A percentile compares a stretch with the other conserved stretches of the same genome.
These are phyloP conservation scores for Drosophila orena DNA, from an alignment of 1,140 invertebrate genomes.

Conservation along the genomic window DNA sequence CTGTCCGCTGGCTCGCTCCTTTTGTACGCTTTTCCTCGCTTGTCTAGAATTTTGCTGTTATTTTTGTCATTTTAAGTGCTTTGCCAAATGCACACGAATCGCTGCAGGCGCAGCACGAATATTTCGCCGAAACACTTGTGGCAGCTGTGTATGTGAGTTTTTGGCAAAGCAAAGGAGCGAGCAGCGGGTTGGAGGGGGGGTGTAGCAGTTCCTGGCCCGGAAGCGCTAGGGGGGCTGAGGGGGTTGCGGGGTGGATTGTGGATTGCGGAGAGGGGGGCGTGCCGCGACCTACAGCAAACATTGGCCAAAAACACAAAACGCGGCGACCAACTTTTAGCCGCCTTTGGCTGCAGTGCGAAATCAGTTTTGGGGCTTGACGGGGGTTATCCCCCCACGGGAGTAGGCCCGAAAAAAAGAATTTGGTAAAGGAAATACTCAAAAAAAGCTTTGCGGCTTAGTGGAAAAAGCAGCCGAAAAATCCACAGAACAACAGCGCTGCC, in stretches of 20 bases:
- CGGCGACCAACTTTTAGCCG: conserved; percentile 47
- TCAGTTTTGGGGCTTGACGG: conserved; percentile 31
- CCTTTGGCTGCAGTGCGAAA: conserved; percentile 61
- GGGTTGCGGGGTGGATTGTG: background rate
- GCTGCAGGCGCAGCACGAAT: conserved; percentile 54
- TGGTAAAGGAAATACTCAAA: conserved; percentile 51
- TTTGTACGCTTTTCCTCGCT: conserved; percentile 46
- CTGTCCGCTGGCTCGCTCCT: conserved; percentile 1
- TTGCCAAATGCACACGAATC: conserved; percentile 65
- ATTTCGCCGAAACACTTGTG: conserved; percentile 35
- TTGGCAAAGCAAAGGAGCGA: background rate
- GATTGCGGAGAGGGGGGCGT: background rate
- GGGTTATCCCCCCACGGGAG: conserved; percentile 1
- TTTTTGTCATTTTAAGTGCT: conserved; percentile 73
- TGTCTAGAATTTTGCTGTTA: conserved; percentile 46
- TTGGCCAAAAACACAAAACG: conserved; percentile 56
- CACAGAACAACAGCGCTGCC: conserved; percentile 22
- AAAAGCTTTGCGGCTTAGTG: conserved; percentile 56
- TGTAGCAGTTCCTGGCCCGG: conserved; percentile 41
- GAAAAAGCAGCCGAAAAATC: background rate
- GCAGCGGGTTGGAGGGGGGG: conserved; percentile 1
- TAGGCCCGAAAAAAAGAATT: conserved; percentile 25
- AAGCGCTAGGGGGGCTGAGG: conserved; percentile 18
- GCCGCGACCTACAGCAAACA: conserved; percentile 58
- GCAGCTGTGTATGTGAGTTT: conserved; percentile 16